phyloP scores from a whole-genome alignment of 2,797 vertebrate species.

The Octomys mimax region DNA sequence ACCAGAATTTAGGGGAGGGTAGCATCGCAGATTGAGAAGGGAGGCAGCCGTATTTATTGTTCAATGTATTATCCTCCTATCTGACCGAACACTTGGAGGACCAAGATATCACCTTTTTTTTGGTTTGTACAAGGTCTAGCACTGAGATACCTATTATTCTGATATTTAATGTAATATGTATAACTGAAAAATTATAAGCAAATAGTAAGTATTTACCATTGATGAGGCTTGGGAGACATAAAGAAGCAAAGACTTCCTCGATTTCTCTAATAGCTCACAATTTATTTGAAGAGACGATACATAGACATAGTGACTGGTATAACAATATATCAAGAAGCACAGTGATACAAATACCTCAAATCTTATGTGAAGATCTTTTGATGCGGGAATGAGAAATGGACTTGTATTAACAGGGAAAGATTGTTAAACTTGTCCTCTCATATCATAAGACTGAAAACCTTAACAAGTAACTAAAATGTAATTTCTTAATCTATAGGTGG shows the following conservation, averaged over 20 bases:
- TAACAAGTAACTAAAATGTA: background rate
- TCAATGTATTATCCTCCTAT: background rate
- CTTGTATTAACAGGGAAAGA: background rate
- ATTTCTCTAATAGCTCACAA: background rate
- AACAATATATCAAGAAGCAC: background rate
- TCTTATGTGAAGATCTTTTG: background rate
- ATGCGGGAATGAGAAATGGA: background rate
- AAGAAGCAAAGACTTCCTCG: slow-evolving; percentile 8
- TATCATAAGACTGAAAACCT: background rate
- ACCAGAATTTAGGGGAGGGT: background rate
- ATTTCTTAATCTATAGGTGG: background rate
- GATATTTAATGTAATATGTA: background rate
- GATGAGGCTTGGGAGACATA: background rate
- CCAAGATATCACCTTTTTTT: background rate
- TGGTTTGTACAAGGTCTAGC: background rate
- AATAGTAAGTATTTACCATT: slow-evolving; percentile 24
- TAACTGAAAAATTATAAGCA: slow-evolving; percentile 15
- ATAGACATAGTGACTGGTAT: background rate
- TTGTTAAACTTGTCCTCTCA: background rate
- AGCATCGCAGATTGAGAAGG: background rate
- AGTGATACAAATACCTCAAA: background rate
- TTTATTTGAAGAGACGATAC: background rate
- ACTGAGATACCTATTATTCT: background rate
- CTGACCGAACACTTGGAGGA: background rate
- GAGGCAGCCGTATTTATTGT: background rate